Conservation (phyloP, 2,797 vertebrate genomes). For the Avahi laniger region DNA sequence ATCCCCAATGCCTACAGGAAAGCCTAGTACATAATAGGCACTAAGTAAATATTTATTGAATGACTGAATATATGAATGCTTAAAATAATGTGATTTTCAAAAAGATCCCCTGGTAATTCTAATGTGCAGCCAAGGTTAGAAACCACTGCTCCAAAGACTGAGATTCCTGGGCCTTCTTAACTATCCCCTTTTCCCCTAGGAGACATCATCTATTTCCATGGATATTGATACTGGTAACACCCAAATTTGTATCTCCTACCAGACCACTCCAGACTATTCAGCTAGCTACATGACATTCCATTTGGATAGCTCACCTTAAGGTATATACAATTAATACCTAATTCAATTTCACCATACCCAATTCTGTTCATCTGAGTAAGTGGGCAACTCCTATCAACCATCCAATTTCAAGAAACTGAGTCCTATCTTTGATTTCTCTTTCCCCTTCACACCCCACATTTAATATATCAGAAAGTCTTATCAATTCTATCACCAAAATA, state of each 20-base stretch:
- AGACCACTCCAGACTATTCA: background rate
- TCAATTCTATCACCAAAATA: background rate
- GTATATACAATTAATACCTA: background rate
- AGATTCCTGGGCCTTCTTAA: background rate
- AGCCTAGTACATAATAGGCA: background rate
- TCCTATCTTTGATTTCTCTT: background rate
- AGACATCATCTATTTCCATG: background rate
- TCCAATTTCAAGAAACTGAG: background rate
- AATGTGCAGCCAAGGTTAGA: background rate
- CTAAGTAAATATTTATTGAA: slow-evolving; percentile 21
- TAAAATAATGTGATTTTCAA: slow-evolving; percentile 29
- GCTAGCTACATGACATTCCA: background rate
- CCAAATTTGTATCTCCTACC: background rate
- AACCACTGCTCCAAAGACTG: background rate
- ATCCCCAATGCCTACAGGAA: slow-evolving; percentile 10
- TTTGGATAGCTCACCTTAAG: background rate
- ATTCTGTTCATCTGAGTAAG: background rate
- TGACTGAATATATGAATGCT: background rate
- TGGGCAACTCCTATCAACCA: background rate
- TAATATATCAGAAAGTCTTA: background rate
- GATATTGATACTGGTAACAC: background rate
- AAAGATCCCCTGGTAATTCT: background rate
- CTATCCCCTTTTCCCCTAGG: background rate
- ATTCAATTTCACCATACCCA: background rate
- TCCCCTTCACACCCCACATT: background rate